Base-by-base conservation (phyloP, 2,888 invertebrate genomes). In the Pasiphila rectangulata region DNA sequence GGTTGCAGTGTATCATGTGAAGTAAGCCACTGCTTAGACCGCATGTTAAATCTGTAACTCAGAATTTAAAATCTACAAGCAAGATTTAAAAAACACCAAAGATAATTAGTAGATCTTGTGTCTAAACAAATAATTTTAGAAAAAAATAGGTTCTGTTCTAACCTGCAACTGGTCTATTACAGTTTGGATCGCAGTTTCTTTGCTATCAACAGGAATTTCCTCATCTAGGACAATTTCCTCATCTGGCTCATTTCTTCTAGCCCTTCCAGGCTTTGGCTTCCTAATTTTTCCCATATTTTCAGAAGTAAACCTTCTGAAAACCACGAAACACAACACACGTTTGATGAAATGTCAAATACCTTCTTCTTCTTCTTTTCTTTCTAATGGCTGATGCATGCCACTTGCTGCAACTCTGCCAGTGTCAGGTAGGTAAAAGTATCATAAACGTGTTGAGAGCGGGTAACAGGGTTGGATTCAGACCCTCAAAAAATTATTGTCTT, bases 161-260 rank as follows among this genome's bases (percentile, higher is more conserved):
- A 89, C 89, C 83, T 89, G 88, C 48, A 89, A 63, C 63, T 89
- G 89, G 59, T 89, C 88, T 52, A 86, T 63, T 46, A 87, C 76
- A 30, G 85, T 88, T 65, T 87, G 87, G 43, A 89, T 67, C 6
- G 74, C 79, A 71, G 71, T 85, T 63, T 88, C 88, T 53, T 83
- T 84, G 23, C 78, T 78, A 59, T 84, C 83, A 3, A 72, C 57
- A 3, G 65, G 59, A 7, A 83, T 53, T 60, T 80, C 67, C 52
- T 83, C 83, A 53, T 83, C 83, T 6, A 69, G 69, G n/a, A 63
- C 70, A 21, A 55, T 63, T 34, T 66, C 59, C 34, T 74, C 68
- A 10, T 41, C 50, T 1, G 54, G 46, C 1, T 53, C 49, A 41
- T 56, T 69, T 49, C 63, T 71, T 42, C 65, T 75, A 13, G 48